A percentile compares a stretch with the other conserved stretches of the same genome.
Evolutionary conservation across 2,888 invertebrate genomes (phyloP).

Genomic region (Cistogaster globosa): DNA sequence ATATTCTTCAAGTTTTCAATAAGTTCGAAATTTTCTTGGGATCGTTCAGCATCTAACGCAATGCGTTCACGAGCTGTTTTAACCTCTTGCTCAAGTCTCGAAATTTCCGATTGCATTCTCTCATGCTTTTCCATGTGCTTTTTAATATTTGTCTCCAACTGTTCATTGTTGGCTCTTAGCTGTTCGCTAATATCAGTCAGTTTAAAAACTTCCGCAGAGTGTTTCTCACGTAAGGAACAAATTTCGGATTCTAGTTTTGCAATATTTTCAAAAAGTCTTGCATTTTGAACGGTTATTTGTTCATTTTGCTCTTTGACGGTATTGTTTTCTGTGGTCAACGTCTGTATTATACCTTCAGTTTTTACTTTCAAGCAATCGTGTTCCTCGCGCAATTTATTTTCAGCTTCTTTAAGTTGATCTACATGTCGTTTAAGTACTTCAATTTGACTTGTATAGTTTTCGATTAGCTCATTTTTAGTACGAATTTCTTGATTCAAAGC

Average conservation of each 20-base stretch:
- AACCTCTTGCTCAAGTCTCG: conserved; percentile 75
- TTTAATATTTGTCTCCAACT: conserved; percentile 72
- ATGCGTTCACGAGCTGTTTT: conserved; percentile 75
- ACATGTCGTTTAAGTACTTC: conserved; percentile 84
- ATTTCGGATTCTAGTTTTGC: conserved; percentile 75
- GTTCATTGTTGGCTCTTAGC: conserved; percentile 68
- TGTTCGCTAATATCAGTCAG: conserved; percentile 68
- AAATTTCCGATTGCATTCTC: conserved; percentile 70
- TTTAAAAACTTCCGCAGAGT: conserved; percentile 75
- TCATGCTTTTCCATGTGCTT: conserved; percentile 72
- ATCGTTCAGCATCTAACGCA: conserved; percentile 74
- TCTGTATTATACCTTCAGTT: conserved; percentile 78
- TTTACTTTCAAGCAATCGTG: conserved; percentile 75
- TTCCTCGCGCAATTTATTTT: conserved; percentile 78
- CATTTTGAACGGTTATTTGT: conserved; percentile 75
- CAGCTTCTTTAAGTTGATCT: conserved; percentile 80
- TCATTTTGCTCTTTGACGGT: conserved; percentile 78
- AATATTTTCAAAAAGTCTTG: conserved; percentile 74
- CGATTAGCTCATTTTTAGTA: conserved; percentile 84
- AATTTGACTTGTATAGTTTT: conserved; percentile 84
- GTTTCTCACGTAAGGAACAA: conserved; percentile 75
- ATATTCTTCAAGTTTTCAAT: conserved; percentile 77
- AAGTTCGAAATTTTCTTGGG: conserved; percentile 74
- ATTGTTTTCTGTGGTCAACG: conserved; percentile 77
- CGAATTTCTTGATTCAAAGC: conserved; percentile 84